Conservation (phyloP, 2,113 vertebrate genomes). For the Mellivora capensis region DNA sequence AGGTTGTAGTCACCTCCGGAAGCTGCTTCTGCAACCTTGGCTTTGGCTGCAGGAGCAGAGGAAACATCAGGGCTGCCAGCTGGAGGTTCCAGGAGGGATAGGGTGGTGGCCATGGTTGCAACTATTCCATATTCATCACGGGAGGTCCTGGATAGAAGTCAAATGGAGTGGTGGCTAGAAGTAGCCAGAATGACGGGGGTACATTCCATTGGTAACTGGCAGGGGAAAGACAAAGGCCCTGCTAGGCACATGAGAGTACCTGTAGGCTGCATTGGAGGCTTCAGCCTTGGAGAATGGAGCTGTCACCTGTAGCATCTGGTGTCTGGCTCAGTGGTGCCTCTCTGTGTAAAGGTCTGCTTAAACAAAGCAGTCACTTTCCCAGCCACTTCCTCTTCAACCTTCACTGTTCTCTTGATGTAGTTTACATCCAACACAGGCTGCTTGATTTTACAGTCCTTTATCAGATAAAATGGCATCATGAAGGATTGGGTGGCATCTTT, state of each 20-base stretch:
- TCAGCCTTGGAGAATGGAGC: constrained; percentile 96
- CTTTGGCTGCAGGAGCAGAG: constrained; percentile 93
- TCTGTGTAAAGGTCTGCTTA: constrained; percentile 90
- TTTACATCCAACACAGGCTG: constrained; percentile 97
- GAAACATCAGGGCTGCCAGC: constrained; percentile 86
- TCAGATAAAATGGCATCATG: constrained; percentile 97
- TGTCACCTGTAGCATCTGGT: constrained; percentile 94
- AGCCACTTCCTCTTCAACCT: constrained; percentile 96
- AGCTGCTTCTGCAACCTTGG: constrained; percentile 94
- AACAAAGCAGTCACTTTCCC: constrained; percentile 91
- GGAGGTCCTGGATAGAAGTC: constrained; percentile 89
- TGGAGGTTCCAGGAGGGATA: constrained; percentile 92
- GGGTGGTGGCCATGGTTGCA: constrained; percentile 93
- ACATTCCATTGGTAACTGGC: constrained; percentile 87
- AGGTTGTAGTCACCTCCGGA: constrained; percentile 89
- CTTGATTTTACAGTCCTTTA: constrained; percentile 96
- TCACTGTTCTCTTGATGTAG: constrained; percentile 92
- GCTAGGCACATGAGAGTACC: constrained; percentile 93
- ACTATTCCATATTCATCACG: constrained; percentile 86
- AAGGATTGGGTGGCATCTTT: constrained; percentile 93
- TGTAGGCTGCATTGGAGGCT: constrained; percentile 86
- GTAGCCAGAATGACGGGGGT: constrained; percentile 88
- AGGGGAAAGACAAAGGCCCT: constrained; percentile 89
- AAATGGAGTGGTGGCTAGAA: constrained; percentile 87
- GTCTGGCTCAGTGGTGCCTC: constrained; percentile 96